Base-by-base conservation (phyloP, 2,113 vertebrate genomes). In the Psittacula cyanocephala region DNA sequence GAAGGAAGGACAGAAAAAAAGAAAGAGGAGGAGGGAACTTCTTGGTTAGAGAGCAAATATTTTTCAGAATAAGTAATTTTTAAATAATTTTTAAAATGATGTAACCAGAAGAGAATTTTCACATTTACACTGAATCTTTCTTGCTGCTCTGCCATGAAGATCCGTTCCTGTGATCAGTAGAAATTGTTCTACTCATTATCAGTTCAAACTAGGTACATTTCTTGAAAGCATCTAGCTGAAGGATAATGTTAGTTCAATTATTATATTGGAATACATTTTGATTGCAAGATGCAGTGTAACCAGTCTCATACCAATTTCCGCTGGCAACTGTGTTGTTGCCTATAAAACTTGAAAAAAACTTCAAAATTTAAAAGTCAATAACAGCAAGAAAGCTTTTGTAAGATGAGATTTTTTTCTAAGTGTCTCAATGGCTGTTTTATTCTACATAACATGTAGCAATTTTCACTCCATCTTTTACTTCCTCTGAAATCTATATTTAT, bases 401-500 rank as follows among this genome's bases (percentile, higher is more conserved):
- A 88, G 69, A 91, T 77, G 25, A 90, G 41, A 23, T 80, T 22
- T 57, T 95, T 85, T 37, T 89, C 62, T 80, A 64, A 82, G 50
- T 74, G 39, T 55, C 55, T 88, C 74, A 79, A 29, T 2, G 31
- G 19, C 29, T 37, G 7, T 80, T 94, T 91, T 85, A 85, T 94
- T 96, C 68, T 50, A 17, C 10, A 39, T 8, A 68, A 13, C 31
- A 62, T 60, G 44, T 15, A 91, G 72, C 86, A 85, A 91, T 95
- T 95, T 95, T 93, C 50, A 83, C 18, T 87, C 39, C 25, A 29
- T 67, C 50, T 91, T 74, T 59, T 71, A 33, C 20, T 67, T 83
- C 23, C n/a, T 65, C 44, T 89, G 82, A 94, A 95, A 91, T 79
- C 62, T 88, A 44, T 89, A 92, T 84, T 93, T 93, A 92, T 86